Percentiles rank a stretch among this genome's conserved stretches.
Evolutionary conservation across 2,888 invertebrate species (phyloP).

Genomic region (Heliconius hortense): DNA sequence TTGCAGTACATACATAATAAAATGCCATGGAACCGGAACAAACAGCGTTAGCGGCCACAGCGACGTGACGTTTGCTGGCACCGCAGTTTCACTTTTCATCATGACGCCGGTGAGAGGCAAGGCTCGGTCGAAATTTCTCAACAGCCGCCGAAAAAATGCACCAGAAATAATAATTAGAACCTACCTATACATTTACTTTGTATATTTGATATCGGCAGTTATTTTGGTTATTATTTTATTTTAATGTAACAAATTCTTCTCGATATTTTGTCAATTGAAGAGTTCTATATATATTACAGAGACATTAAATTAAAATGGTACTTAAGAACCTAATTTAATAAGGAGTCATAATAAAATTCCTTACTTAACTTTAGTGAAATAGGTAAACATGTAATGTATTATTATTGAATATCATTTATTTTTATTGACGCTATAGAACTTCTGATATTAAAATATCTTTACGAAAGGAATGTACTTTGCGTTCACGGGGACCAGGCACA

Average conservation of each 20-base stretch:
- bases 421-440: slow-evolving; percentile 21
- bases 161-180: slow-evolving; percentile 34
- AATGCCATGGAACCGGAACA: slow-evolving; percentile 71
- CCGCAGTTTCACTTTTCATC: slow-evolving; percentile 80
- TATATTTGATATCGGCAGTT: background rate
- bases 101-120: slow-evolving; percentile 72
- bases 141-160: slow-evolving; percentile 64
- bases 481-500: slow-evolving; percentile 56
- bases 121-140: slow-evolving; percentile 76
- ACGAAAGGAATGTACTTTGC: slow-evolving; percentile 63
- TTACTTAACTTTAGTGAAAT: background rate
- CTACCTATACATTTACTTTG: background rate
- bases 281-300: background rate
- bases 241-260: background rate
- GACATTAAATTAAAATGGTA: background rate
- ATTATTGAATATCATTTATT: slow-evolving; percentile 18
- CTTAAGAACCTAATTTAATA: background rate
- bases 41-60: slow-evolving; percentile 64
- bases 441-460: slow-evolving; percentile 43
- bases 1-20: slow-evolving; percentile 47
- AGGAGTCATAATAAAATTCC: background rate
- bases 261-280: background rate
- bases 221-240: background rate
- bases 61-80: slow-evolving; percentile 71
- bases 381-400: slow-evolving; percentile 4